Evolutionary conservation across 2,113 vertebrate genomes (phyloP).

Genomic region (Plecotus auritus): DNA sequence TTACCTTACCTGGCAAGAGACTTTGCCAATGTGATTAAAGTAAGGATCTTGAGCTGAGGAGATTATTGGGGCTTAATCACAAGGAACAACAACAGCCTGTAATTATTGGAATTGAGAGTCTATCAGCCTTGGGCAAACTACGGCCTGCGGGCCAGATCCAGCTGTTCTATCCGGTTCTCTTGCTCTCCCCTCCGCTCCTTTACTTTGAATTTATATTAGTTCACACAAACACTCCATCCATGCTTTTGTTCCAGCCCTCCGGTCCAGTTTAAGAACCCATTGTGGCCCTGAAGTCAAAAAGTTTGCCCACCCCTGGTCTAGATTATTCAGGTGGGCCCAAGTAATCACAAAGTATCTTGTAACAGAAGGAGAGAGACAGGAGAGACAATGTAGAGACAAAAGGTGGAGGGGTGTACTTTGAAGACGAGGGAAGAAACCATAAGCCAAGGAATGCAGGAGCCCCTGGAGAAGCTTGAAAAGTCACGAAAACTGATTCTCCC

Average conservation of each 20-base stretch:
- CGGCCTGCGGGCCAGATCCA: no score
- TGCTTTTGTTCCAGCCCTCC: no score
- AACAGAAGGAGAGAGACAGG: not conserved
- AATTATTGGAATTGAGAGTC: no score
- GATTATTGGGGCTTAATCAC: not conserved
- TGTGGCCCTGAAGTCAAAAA: no score
- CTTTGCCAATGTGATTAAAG: not conserved
- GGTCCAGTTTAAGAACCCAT: no score
- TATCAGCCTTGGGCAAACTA: no score
- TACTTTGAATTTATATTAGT: no score
- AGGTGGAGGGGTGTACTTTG: not conserved
- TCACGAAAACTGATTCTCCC: not conserved
- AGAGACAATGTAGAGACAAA: not conserved
- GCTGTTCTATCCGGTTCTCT: no score
- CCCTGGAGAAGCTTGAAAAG: not conserved
- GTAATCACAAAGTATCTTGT: not conserved
- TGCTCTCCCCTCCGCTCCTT: no score
- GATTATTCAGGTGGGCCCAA: not conserved
- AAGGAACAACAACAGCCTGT: no score
- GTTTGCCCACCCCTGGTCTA: no score
- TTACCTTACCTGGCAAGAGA: not conserved
- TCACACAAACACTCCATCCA: no score
- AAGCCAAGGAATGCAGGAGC: not conserved
- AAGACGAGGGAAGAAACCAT: not conserved
- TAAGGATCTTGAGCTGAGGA: not conserved